Percentiles rank a stretch among this genome's conserved stretches.
Evolutionary conservation across 2,888 invertebrate species (phyloP).

Genomic region (Tetanocera ferruginea): DNA sequence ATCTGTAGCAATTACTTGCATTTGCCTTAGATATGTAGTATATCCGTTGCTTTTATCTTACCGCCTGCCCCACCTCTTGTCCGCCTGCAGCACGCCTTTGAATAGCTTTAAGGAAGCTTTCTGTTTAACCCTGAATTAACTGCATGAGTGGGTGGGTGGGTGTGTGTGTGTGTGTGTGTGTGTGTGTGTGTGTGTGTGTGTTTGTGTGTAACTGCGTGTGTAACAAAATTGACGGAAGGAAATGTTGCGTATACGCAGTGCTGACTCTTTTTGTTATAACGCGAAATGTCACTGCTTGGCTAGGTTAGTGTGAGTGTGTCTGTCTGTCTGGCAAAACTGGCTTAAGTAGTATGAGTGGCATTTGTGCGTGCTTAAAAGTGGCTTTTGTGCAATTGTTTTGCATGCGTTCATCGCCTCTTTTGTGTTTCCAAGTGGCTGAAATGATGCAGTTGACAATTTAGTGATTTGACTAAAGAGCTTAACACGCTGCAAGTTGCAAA

Average conservation of each 20-base stretch:
- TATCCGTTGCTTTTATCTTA: too few relatives aligned
- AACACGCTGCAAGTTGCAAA: too few relatives aligned
- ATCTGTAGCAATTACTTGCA: too few relatives aligned
- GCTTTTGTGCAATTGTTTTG: conserved; percentile 1
- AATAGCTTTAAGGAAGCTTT: neutral
- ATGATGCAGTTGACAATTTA: too few relatives aligned
- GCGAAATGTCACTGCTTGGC: neutral
- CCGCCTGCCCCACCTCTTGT: too few relatives aligned
- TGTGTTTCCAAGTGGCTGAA: too few relatives aligned
- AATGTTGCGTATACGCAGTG: conserved; percentile 27
- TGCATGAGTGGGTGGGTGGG: conserved; percentile 6
- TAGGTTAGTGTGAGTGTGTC: conserved; percentile 42
- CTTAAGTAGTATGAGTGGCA: neutral
- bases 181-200: conserved; percentile 30
- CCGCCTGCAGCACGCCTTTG: neutral
- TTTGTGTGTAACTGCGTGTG: conserved; percentile 26
- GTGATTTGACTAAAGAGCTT: too few relatives aligned
- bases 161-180: conserved; percentile 37
- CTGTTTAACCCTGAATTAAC: conserved; percentile 33
- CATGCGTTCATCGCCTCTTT: neutral
- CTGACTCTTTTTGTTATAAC: conserved; percentile 23
- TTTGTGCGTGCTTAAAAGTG: conserved; percentile 5
- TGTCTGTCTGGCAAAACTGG: neutral
- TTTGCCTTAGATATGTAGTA: too few relatives aligned
- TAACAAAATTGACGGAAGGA: neutral